A percentile compares a stretch with the other conserved stretches of the same genome.
phyloP scores from a whole-genome alignment of 2,113 vertebrate species.

The Sapayoa aenigma region DNA sequence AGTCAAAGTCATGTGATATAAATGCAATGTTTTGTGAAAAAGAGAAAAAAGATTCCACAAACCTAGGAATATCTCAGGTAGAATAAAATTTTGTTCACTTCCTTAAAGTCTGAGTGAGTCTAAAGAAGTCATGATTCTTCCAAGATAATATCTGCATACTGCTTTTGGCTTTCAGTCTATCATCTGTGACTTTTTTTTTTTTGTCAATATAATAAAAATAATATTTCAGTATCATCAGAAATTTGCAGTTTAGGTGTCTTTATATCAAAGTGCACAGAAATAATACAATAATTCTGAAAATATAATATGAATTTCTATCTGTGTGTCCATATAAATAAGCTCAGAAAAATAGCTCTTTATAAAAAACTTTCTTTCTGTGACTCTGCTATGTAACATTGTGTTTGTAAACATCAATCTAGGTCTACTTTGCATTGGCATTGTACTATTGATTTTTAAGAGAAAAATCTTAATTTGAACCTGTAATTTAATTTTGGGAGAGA shows the following conservation, averaged over 20 bases:
- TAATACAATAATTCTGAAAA: not conserved
- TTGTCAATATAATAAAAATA: not conserved
- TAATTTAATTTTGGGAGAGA: not conserved
- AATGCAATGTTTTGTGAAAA: not conserved
- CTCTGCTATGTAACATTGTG: not conserved
- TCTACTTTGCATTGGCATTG: not conserved
- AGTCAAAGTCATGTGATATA: not conserved
- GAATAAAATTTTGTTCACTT: not conserved
- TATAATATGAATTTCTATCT: too few relatives aligned
- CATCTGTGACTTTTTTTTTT: not conserved
- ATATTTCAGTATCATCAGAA: not conserved
- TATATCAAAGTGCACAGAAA: not conserved
- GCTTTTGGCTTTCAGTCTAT: not conserved
- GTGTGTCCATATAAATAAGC: not conserved
- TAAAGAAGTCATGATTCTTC: not conserved
- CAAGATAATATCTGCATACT: not conserved
- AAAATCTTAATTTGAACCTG: not conserved
- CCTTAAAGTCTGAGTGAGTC: not conserved
- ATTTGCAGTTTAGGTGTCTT: not conserved
- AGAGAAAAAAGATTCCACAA: not conserved
- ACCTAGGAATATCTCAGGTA: not conserved
- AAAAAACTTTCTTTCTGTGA: accelerated
- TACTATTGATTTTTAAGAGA: not conserved
- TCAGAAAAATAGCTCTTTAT: not conserved
- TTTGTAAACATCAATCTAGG: not conserved